These are phyloP conservation scores for Microctonus aethiopoides DNA, from an alignment of 2,888 invertebrate genomes.

Conservation along the genomic window DNA sequence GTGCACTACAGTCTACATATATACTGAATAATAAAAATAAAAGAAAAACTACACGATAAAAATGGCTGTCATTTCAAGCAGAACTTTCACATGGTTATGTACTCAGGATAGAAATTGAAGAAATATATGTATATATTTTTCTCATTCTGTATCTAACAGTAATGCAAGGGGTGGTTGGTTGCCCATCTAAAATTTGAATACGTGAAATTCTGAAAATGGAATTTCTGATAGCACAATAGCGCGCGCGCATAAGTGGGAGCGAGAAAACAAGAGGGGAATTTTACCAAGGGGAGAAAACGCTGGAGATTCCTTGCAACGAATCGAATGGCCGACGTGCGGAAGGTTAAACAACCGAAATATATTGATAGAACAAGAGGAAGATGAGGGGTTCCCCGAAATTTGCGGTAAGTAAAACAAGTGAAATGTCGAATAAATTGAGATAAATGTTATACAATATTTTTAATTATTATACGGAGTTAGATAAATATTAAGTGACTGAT, in stretches of 20 bases:
- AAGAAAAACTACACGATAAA: neutral
- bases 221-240: slow-evolving; percentile 22
- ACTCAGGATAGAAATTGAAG: neutral
- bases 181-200: slow-evolving; percentile 45
- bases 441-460: slow-evolving; percentile 11
- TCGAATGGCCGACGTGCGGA: slow-evolving; percentile 9
- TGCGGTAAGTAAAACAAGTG: slow-evolving; percentile 8
- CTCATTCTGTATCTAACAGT: neutral
- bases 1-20: neutral
- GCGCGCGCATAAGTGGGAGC: slow-evolving; percentile 20
- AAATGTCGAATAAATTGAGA: slow-evolving; percentile 11
- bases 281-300: slow-evolving; percentile 36
- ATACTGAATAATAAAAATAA: neutral
- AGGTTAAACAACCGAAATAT: neutral
- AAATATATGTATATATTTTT: neutral
- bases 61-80: neutral
- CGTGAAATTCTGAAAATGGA: slow-evolving; percentile 41
- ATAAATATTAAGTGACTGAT: neutral
- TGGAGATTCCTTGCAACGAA: slow-evolving; percentile 34
- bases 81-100: neutral
- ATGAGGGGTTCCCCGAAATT: neutral
- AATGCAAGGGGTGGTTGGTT: neutral
- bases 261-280: slow-evolving; percentile 32
- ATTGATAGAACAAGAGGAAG: slow-evolving; percentile 2
- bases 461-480: neutral